Evolutionary conservation across 2,888 invertebrate species (phyloP).

Genomic region (Lottia gigantea): DNA sequence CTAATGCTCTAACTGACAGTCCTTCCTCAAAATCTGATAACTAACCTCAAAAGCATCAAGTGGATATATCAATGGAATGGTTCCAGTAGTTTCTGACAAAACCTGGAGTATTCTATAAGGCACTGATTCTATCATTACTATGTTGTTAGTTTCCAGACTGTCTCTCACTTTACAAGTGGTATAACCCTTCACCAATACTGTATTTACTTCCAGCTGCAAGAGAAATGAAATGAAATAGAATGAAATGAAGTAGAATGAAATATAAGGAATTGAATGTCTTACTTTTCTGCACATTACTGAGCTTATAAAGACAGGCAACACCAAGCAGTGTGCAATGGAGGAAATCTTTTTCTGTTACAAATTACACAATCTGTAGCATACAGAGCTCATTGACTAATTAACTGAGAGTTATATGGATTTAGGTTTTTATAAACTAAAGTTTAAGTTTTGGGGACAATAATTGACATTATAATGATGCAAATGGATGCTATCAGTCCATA

Average conservation of each 20-base stretch:
- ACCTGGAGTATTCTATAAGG: neutral
- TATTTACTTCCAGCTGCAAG: neutral
- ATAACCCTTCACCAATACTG: neutral
- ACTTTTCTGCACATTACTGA: neutral
- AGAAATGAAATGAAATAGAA: neutral
- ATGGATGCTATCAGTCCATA: neutral
- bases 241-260: no score
- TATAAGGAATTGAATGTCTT: neutral
- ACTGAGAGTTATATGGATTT: neutral
- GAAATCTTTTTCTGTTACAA: neutral
- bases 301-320: no score
- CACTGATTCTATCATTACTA: neutral
- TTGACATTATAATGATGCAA: no score
- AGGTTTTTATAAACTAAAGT: no score
- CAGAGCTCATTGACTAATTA: neutral
- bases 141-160: neutral
- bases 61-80: neutral
- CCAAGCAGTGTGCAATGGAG: no score
- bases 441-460: no score
- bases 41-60: neutral
- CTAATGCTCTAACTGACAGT: no score
- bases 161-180: neutral
- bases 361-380: neutral
- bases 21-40: no score
- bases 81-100: neutral